Evolutionary conservation across 2,797 vertebrate genomes (phyloP).

Genomic region (Bradypodion pumilum): DNA sequence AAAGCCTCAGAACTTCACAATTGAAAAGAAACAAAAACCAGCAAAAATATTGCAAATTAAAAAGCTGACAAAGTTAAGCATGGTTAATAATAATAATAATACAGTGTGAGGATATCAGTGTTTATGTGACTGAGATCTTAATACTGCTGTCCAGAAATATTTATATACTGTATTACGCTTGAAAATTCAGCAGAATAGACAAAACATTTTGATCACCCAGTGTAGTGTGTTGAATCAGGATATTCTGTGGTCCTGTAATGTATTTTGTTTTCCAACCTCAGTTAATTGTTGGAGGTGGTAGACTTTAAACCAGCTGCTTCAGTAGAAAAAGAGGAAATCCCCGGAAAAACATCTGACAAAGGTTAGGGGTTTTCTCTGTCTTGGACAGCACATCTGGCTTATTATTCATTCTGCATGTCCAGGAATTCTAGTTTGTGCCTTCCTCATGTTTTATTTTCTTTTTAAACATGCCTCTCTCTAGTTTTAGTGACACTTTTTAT

Average conservation of each 20-base stretch:
- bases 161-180: background rate
- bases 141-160: background rate
- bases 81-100: no score
- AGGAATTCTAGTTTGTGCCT: background rate
- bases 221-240: background rate
- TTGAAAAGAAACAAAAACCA: no score
- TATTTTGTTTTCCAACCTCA: background rate
- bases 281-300: background rate
- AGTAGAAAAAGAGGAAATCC: slow-evolving; percentile 5
- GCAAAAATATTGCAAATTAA: no score
- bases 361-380: background rate
- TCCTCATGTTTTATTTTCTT: background rate
- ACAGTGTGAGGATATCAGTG: no score
- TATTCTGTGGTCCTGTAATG: background rate
- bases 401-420: background rate
- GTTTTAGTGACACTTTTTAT: background rate
- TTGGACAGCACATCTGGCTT: background rate
- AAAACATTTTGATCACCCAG: background rate
- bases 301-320: background rate
- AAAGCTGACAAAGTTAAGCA: no score
- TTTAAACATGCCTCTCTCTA: background rate
- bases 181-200: background rate
- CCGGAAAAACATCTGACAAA: background rate
- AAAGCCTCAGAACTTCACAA: no score
- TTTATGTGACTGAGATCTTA: background rate